Evolutionary conservation across 2,797 vertebrate genomes (phyloP).

Genomic region (Lutjanus campechanus): DNA sequence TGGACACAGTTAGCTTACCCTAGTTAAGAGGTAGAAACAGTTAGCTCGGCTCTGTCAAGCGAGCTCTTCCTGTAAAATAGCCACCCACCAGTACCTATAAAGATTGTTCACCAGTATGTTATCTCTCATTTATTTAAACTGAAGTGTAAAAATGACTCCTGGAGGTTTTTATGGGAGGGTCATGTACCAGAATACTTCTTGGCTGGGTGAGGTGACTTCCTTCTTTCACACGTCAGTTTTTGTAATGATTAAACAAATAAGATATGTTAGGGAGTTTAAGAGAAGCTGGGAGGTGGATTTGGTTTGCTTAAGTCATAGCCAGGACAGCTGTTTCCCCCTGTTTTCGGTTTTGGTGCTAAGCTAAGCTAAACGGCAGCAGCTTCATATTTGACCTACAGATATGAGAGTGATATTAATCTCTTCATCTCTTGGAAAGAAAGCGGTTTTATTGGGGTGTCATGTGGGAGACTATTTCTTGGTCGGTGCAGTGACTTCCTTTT

Average conservation of each 20-base stretch:
- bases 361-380: neutral
- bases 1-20: neutral
- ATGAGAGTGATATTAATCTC: no score
- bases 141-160: neutral
- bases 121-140: neutral
- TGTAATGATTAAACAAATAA: no score
- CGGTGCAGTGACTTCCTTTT: neutral
- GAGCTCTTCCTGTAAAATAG: neutral
- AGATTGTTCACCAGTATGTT: neutral
- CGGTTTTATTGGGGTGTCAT: no score
- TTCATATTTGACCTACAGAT: neutral
- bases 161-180: neutral
- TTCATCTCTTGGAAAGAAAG: no score
- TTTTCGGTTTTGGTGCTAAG: conserved; percentile 7
- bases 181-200: neutral
- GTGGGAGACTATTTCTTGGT: neutral
- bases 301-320: neutral
- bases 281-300: neutral
- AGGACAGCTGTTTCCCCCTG: no score
- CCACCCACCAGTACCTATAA: neutral
- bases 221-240: no score
- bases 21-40: neutral
- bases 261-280: no score
- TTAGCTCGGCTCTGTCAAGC: no score
- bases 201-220: neutral